These are phyloP conservation scores for Xenopus laevis DNA, from an alignment of 2,113 vertebrate genomes.

Conservation along the genomic window DNA sequence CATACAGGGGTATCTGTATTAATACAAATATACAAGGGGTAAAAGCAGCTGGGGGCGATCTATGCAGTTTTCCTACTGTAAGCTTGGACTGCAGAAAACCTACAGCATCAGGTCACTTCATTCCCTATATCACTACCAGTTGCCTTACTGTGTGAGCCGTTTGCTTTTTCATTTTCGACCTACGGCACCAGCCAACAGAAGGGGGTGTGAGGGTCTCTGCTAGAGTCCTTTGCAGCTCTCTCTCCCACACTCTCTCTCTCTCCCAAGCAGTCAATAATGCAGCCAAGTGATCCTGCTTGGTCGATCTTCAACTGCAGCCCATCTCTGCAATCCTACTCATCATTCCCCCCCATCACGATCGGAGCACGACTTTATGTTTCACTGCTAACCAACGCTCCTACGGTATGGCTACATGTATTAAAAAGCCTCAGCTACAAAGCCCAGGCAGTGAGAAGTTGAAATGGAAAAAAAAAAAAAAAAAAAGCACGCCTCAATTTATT, in stretches of 20 bases:
- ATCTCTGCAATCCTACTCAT: constrained; percentile 13
- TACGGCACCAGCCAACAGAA: neutral
- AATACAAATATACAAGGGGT: too few species aligned
- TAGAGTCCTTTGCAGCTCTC: neutral
- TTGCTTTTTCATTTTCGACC: neutral
- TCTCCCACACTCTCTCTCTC: constrained; percentile 6
- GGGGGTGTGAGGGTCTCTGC: neutral
- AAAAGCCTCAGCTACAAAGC: neutral
- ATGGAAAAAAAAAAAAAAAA: too few species aligned
- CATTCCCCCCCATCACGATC: neutral
- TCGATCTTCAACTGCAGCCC: constrained; percentile 41
- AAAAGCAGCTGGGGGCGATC: neutral
- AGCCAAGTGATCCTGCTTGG: constrained; percentile 48
- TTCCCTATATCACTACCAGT: constrained; percentile 25
- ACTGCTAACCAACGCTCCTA: neutral
- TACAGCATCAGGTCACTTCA: neutral
- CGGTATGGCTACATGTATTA: neutral
- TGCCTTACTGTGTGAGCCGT: neutral
- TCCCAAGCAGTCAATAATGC: constrained; percentile 46
- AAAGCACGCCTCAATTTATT: neutral
- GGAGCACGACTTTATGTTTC: constrained; percentile 5
- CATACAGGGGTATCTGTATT: too few species aligned
- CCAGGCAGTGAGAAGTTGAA: neutral
- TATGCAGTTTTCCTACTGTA: neutral
- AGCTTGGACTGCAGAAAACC: neutral